phyloP scores from a whole-genome alignment of 2,797 vertebrate genomes.

The Gobionotothen gibberifrons region DNA sequence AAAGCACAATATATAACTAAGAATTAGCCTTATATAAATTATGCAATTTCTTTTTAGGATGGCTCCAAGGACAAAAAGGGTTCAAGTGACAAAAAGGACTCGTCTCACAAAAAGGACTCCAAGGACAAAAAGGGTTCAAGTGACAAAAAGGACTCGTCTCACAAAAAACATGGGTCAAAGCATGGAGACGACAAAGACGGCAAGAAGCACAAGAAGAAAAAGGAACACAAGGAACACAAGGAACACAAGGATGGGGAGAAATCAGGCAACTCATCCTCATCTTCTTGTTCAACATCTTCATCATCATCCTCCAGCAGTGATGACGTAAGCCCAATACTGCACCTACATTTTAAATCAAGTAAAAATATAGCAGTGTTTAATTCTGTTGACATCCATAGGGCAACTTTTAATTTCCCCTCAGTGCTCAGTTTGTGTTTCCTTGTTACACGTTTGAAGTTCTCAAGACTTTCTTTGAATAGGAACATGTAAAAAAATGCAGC shows the following conservation, averaged over 20 bases:
- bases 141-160: neutral
- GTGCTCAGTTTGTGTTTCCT: neutral
- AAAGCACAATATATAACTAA: neutral
- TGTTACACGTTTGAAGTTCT: neutral
- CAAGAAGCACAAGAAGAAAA: conserved; percentile 30
- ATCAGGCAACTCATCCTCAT: neutral
- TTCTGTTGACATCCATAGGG: neutral
- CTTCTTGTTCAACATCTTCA: conserved; percentile 29
- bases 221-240: conserved; percentile 39
- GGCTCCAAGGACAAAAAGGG: conserved; percentile 17
- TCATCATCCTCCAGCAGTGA: conserved; percentile 58
- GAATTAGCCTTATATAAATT: no score
- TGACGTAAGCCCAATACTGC: conserved; percentile 35
- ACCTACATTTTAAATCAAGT: neutral
- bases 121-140: neutral
- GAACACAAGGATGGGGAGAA: conserved; percentile 22
- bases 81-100: no score
- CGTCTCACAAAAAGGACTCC: no score
- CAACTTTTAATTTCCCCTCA: neutral
- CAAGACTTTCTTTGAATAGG: rapidly evolving
- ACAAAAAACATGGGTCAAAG: neutral
- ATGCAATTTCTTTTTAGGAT: neutral
- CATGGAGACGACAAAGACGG: neutral
- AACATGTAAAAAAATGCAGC: conserved; percentile 21
- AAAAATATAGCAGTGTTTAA: neutral